Evolutionary conservation across 2,113 vertebrate genomes (phyloP).

Genomic region (Anarrhichthys ocellatus): DNA sequence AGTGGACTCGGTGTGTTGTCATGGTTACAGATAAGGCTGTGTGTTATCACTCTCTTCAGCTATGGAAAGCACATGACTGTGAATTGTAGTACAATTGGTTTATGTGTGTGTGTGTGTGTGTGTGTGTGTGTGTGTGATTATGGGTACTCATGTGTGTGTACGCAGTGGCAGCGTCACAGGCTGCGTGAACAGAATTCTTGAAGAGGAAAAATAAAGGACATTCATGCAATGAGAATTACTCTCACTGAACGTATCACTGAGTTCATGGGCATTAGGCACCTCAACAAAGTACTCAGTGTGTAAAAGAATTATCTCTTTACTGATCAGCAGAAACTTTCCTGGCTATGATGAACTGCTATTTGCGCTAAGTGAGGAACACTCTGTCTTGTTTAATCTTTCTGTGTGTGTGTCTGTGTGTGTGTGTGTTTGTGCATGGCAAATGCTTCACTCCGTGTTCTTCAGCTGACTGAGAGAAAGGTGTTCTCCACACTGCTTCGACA

Average conservation of each 20-base stretch:
- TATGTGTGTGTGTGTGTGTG: slow-evolving; percentile 4
- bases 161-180: neutral
- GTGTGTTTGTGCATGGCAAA: slow-evolving; percentile 1
- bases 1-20: slow-evolving; percentile 53
- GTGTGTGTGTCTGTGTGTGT: neutral
- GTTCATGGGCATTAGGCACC: neutral
- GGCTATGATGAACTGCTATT: slow-evolving; percentile 28
- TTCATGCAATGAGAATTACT: neutral
- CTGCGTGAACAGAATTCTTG: slow-evolving; percentile 25
- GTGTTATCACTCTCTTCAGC: slow-evolving; percentile 56
- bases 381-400: slow-evolving; percentile 44
- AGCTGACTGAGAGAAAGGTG: slow-evolving; percentile 37
- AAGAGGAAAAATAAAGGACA: neutral
- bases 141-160: slow-evolving; percentile 2
- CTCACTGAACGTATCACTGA: slow-evolving; percentile 1
- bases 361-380: slow-evolving; percentile 52
- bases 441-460: slow-evolving; percentile 17
- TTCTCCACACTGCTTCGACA: slow-evolving; percentile 52
- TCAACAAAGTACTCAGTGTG: neutral
- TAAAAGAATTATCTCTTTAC: slow-evolving; percentile 17
- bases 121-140: slow-evolving; percentile 5
- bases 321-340: slow-evolving; percentile 41
- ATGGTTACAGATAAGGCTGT: slow-evolving; percentile 68
- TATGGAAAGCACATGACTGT: slow-evolving; percentile 61
- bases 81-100: slow-evolving; percentile 37